These are phyloP conservation scores for Coendou prehensilis DNA, from an alignment of 2,797 vertebrate genomes.

Conservation along the genomic window DNA sequence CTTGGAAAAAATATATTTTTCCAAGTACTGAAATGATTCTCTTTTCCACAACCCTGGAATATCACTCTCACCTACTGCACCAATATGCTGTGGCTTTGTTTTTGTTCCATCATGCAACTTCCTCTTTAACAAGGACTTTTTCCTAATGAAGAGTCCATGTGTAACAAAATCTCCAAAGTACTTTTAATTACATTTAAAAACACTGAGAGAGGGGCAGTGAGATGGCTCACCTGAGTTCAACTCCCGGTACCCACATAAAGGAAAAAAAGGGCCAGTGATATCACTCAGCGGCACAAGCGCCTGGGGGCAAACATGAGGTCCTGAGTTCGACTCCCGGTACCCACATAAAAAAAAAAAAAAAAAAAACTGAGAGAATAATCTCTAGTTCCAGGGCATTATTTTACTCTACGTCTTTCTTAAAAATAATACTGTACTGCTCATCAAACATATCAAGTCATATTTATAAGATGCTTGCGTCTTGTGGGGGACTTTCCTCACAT, in stretches of 20 bases:
- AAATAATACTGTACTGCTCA: background rate
- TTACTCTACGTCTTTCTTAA: background rate
- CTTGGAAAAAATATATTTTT: background rate
- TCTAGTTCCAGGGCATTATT: background rate
- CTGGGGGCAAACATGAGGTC: no score
- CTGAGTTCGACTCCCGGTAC: no score
- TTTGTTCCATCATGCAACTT: background rate
- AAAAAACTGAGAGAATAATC: background rate
- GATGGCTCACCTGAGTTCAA: no score
- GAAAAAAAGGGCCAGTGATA: no score
- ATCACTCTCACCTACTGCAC: background rate
- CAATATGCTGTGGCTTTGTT: background rate
- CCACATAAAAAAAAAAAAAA: background rate
- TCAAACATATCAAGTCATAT: background rate
- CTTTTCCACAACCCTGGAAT: background rate
- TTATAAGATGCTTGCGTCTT: background rate
- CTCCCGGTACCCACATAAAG: no score
- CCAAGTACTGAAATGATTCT: background rate
- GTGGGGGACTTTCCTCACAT: background rate
- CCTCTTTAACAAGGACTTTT: background rate
- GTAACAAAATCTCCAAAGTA: background rate
- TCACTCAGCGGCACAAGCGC: no score
- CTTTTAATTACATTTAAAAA: conserved; percentile 1
- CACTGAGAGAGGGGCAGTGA: background rate
- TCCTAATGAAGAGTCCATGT: background rate